Base-by-base conservation (phyloP, 2,797 vertebrate genomes). In the Sphaeramia orbicularis region DNA sequence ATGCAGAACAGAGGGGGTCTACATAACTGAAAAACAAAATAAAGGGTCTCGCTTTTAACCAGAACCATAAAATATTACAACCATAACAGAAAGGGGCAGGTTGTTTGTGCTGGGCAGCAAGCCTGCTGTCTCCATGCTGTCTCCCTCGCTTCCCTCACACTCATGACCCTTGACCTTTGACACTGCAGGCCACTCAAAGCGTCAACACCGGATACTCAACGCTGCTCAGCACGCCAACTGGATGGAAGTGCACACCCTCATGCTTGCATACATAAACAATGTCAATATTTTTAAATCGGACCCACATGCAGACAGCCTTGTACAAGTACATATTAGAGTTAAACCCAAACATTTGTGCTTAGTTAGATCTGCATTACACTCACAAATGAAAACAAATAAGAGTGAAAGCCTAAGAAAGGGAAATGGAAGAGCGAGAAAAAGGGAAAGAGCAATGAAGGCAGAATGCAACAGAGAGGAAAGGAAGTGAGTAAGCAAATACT, bases 71-170 rank as follows among this genome's bases (percentile, higher is more conserved):
- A 74, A 69, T 43, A 79, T 44, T 41, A 47, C 30, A 76, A 50
- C 32, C 6, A 30, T 21, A 64, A 68, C 67, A 84, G 56, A 76
- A 47, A 58, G 30, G 40, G 60, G 58, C 65, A 56, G 56, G 71
- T 61, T 88, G 83, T 91, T 91, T 86, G 71, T 76, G 67, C 66
- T 78, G 66, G 76, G 85, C 80, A 61, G 85, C 86, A 85, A 75
- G 80, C 43, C 80, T 73, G 80, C 86, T 87, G 85, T 91, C 84
- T 87, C 89, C 68, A 76, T 58, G 57, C 60, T 49, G 77, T 86
- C 87, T 81, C 82, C 63, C 77, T 87, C 71, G 80, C 71, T 87
- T 90, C 87, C 89, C 80, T 86, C 78, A 68, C 71, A 84, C 73
- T 74, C 58, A 73, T 10, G 9, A 89, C 84, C 81, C 76, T 56